Evolutionary conservation across 2,113 vertebrate species (phyloP).

Genomic region (Aptenodytes patagonicus): DNA sequence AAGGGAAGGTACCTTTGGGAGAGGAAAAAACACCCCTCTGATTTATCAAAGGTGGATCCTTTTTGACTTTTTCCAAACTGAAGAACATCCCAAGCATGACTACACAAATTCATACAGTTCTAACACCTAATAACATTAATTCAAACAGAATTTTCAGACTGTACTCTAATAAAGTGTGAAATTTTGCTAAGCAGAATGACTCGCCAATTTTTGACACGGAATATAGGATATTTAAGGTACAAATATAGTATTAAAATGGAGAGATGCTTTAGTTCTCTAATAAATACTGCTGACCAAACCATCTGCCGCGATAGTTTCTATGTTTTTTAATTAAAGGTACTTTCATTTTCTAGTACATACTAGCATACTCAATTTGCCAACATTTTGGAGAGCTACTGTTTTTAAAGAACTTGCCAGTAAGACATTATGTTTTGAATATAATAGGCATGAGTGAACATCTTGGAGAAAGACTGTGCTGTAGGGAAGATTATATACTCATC

Average conservation of each 20-base stretch:
- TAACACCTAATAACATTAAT: no score
- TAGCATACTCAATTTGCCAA: not conserved
- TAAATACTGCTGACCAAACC: not conserved
- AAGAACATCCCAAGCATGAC: not conserved
- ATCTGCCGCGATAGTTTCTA: not conserved
- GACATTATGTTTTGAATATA: not conserved
- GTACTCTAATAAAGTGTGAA: fast-evolving
- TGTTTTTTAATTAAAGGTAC: not conserved
- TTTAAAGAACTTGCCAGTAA: not conserved
- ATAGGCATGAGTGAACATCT: not conserved
- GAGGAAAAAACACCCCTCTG: slow-evolving; percentile 52
- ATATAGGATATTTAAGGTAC: not conserved
- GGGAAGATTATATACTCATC: not conserved
- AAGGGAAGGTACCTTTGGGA: slow-evolving; percentile 91
- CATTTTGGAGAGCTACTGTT: not conserved
- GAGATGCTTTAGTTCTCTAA: not conserved
- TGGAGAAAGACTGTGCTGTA: not conserved
- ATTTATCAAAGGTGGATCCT: slow-evolving; percentile 26
- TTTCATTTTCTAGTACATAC: not conserved
- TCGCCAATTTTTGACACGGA: not conserved
- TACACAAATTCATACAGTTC: not conserved
- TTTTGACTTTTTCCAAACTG: not conserved
- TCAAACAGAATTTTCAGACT: not conserved
- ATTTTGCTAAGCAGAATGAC: not conserved
- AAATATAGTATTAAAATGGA: not conserved